These are phyloP conservation scores for Rhagoletis pomonella DNA, from an alignment of 1,140 invertebrate genomes.

Conservation along the genomic window DNA sequence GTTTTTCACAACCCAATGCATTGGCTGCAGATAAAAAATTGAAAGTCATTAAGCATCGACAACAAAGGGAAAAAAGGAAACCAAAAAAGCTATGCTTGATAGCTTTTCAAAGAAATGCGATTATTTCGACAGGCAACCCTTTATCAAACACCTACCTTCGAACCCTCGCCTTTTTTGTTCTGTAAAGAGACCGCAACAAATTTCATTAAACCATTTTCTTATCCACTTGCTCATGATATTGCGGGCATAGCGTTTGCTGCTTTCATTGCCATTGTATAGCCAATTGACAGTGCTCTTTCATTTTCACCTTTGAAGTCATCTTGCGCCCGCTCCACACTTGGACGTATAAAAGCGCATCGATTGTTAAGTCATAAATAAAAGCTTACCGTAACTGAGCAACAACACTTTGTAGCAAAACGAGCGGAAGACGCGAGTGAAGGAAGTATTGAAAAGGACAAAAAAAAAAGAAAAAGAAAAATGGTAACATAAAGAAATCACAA, in stretches of 20 bases:
- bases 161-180: not conserved
- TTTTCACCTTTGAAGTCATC: not conserved
- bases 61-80: not conserved
- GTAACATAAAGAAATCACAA: conserved; percentile 17
- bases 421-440: not conserved
- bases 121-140: not conserved
- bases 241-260: no score
- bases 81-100: not conserved
- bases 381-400: conserved; percentile 12
- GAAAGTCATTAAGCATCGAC: not conserved
- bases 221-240: no score
- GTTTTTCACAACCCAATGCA: no score
- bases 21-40: not conserved
- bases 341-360: not conserved
- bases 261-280: not conserved
- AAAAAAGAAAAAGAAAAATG: not conserved
- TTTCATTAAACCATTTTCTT: not conserved
- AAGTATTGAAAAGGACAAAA: not conserved
- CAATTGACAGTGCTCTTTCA: not conserved
- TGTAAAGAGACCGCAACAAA: not conserved
- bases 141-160: not conserved
- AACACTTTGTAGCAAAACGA: not conserved
- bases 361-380: conserved; percentile 51
- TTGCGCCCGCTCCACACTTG: not conserved
- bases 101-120: not conserved